Base-by-base conservation (phyloP, 1,140 invertebrate genomes). In the Pseudomyrmex flavicornis region DNA sequence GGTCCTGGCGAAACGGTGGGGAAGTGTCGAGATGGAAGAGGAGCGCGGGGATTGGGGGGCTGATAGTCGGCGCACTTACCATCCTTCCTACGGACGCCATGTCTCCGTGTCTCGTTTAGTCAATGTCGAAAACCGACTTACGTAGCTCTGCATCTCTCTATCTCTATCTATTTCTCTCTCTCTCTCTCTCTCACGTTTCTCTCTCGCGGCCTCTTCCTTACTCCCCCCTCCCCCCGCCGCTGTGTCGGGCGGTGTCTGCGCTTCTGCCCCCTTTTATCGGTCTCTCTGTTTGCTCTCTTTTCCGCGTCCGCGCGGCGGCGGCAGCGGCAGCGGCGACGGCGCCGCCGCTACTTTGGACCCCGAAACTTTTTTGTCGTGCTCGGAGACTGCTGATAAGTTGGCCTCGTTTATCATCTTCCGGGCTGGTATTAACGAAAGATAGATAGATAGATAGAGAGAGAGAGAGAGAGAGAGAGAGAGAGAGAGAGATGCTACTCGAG, bases 31-130 rank as follows among this genome's bases (percentile, higher is more conserved):
- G 80, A 70, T 86, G 56, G 82, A 44, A 68, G 61, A 63, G 61
- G 52, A 44, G 52, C 10, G 48, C 20, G 62, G 77, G 44, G 61
- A 35, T 1, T 22, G 69, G 52, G 73, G 26, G 61, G 80, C 35
- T 73, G 84, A 80, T 85, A 83, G 86, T 88, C 75, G 85, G 79
- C 85, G 88, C 84, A 89, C 86, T 89, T 88, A 88, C 87, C 86
- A 88, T 89, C 80, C 82, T 90, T 91, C 85, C 88, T 84, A 88
- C 84, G 90, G 85, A 90, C 89, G 88, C 85, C 90, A 85, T 91
- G 90, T 89, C 90, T 90, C 84, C 89, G 85, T 91, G 89, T 90
- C 91, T 91, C 91, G 91, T 92, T 92, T 92, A 92, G 89, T 92
- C 90, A 92, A 91, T 84, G 91, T 92, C 90, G 89, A 92, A 91